A percentile compares a stretch with the other conserved stretches of the same genome.
Evolutionary conservation across 2,888 invertebrate species (phyloP).

Genomic region (Lithosia quadra): DNA sequence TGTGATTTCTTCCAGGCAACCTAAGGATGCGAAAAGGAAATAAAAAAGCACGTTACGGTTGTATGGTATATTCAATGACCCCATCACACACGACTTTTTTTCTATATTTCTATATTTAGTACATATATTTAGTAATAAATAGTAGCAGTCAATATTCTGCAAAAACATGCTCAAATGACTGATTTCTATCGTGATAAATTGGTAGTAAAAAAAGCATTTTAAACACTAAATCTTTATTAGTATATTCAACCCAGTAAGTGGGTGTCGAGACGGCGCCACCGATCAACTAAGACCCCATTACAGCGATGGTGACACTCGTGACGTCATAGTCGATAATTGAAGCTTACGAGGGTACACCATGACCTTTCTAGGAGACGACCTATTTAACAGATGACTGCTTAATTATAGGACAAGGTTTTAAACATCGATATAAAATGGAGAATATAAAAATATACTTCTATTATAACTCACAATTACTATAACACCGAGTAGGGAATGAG

Average conservation of each 20-base stretch:
- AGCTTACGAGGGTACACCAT: slow-evolving; percentile 31
- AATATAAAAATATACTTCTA: too few relatives aligned
- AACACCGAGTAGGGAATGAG: too few relatives aligned
- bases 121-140: too few relatives aligned
- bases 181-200: neutral
- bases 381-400: slow-evolving; percentile 36
- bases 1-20: too few relatives aligned
- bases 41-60: too few relatives aligned
- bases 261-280: slow-evolving; percentile 58
- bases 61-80: too few relatives aligned
- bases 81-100: too few relatives aligned
- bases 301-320: slow-evolving; percentile 40
- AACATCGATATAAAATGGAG: neutral
- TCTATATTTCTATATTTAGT: too few relatives aligned
- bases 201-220: neutral
- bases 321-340: slow-evolving; percentile 44
- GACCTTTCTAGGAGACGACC: slow-evolving; percentile 42
- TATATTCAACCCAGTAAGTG: slow-evolving; percentile 35
- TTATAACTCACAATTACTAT: too few relatives aligned
- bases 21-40: too few relatives aligned
- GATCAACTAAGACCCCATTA: slow-evolving; percentile 47
- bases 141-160: neutral
- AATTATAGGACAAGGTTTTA: slow-evolving; percentile 16
- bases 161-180: neutral
- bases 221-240: slow-evolving; percentile 15